Base-by-base conservation (phyloP, 2,888 invertebrate genomes). In the Sympetrum striolatum region DNA sequence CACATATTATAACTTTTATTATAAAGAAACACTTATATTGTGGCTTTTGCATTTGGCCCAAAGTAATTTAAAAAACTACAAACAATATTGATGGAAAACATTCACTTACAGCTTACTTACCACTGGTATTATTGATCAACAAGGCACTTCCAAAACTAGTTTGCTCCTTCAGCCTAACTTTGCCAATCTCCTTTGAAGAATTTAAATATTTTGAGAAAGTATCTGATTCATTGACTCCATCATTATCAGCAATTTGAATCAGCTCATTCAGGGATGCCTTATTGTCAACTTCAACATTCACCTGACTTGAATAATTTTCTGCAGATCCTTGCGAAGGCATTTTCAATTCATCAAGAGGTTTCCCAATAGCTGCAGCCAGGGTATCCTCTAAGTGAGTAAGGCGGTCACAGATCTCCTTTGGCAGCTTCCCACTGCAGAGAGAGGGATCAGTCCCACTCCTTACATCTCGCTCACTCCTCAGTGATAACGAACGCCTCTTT, bases 391-490 rank as follows among this genome's bases (percentile, higher is more conserved):
- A 37, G 22, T 60, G 86, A 2, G 86, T 64, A 18, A 86, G 60
- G n/a, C 86, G 86, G 58, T 86, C 86, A 15, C 58, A 60, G 0
- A 86, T 86, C 64, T 86, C 86, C 37, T 86, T 86, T 14, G 86
- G 86, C 31, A 86, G 86, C 31, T 64, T 90, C 80, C 93, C 92
- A 60, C 58, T 86, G 35, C 91, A 93, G 92, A 86, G 86, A 12
- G 86, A 86, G 2, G 86, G 86, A 10, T 86, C 86, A 37, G 86
- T 94, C 98, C 97, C 91, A 98, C 93, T 93, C 97, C 97, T n/a
- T 98, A 95, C 93, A 98, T 98, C 91, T 97, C 97, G 93, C 98
- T 98, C 31, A 12, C 97, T 97, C 93, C 98, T 98, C 80, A 98
- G 94, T 0, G 98, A 98, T 37, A 98, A 94, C 64, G 98, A 97